These are phyloP conservation scores for Aphodius sticticus DNA, from an alignment of 2,888 invertebrate species.

Conservation along the genomic window DNA sequence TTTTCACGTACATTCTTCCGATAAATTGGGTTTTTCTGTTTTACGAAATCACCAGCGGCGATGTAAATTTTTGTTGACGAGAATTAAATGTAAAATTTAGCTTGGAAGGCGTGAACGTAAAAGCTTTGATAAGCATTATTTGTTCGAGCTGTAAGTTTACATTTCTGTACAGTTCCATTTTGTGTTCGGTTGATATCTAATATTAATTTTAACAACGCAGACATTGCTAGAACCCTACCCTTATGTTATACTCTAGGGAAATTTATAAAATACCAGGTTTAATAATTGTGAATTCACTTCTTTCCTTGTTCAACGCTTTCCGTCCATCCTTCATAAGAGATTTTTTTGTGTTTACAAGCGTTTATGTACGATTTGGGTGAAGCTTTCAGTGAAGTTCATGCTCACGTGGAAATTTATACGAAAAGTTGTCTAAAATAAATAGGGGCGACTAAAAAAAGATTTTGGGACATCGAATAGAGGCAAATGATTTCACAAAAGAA, in stretches of 20 bases:
- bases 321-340: neutral
- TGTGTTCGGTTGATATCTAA: neutral
- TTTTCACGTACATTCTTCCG: neutral
- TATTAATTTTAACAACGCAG: neutral
- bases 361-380: too few species aligned
- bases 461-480: too few species aligned
- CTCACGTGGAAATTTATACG: too few species aligned
- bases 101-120: neutral
- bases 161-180: neutral
- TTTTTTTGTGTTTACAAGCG: neutral
- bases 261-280: neutral
- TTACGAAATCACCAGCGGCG: neutral
- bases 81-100: neutral
- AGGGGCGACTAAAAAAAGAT: too few species aligned
- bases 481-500: too few species aligned
- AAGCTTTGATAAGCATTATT: neutral
- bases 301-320: neutral
- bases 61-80: slow-evolving; percentile 4
- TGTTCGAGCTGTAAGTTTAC: neutral
- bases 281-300: neutral
- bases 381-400: too few species aligned
- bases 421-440: too few species aligned
- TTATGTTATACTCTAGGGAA: neutral
- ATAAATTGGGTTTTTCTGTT: neutral
- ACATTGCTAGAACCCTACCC: neutral